Base-by-base conservation (phyloP, 2,113 vertebrate genomes). In the Rhinolophus ferrumequinum region DNA sequence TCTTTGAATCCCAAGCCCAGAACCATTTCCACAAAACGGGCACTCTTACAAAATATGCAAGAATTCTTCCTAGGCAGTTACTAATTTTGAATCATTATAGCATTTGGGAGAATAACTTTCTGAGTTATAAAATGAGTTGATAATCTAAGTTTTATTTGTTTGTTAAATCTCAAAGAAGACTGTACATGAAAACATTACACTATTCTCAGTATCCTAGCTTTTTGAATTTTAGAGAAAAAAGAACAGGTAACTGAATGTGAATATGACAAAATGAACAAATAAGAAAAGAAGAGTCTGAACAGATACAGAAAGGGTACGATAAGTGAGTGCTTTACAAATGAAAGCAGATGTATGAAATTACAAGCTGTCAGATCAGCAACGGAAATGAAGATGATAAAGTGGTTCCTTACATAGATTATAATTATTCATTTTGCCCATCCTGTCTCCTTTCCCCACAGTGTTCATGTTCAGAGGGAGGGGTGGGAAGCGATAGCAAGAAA, bases 281-380 rank as follows among this genome's bases (percentile, higher is more conserved):
- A 97, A 97, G 86, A 94, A 97, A 96, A 98, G 97, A 98, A 94
- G 87, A 97, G 96, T 98, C 97, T 98, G 97, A 98, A 97, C 93
- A 98, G 97, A 98, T 97, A 98, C 64, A 98, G 93, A 98, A 97
- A 98, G 98, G 98, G 98, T 97, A 98, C 98, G 98, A 98, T 99
- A 99, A 99, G 98, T 98, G 99, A 99, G 98, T 98, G 98, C 98
- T 99, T 99, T 99, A 99, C 99, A 99, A 99, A 99, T 99, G 99
- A 99, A 99, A 99, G 99, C 99, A 99, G 99, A 99, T 99, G 99
- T 99, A 99, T 99, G 99, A 99, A 99, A 99, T 99, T 99, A 99
- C 99, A 99, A 99, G 99, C 98, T 99, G 99, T 99, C 99, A 99
- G 98, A 99, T 99, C 99, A 98, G 99, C 99, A 99, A 98, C 98